Percentiles rank a stretch among this genome's conserved stretches.
Evolutionary conservation across 1,140 invertebrate genomes (phyloP).

Genomic region (Agraylea sexmaculata): DNA sequence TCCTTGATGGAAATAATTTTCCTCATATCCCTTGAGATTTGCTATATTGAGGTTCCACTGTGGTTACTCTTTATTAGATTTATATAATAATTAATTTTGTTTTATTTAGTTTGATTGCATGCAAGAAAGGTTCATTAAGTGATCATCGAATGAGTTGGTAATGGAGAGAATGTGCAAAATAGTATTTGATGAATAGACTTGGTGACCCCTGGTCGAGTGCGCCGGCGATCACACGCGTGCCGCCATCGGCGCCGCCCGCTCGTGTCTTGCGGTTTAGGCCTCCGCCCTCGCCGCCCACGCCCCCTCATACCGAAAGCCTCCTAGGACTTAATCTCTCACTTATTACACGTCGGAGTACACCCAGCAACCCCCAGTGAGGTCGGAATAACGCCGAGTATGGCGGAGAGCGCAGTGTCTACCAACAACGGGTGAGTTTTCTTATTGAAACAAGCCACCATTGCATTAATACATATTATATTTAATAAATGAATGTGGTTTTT

Average conservation of each 20-base stretch:
- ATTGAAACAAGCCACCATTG: not conserved
- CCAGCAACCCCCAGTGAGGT: not conserved
- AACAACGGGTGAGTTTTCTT: not conserved
- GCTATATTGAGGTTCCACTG: too few relatives aligned
- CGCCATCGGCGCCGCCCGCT: constrained; percentile 19
- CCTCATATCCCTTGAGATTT: too few relatives aligned
- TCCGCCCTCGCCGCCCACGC: not conserved
- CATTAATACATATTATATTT: not conserved
- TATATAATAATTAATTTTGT: too few relatives aligned
- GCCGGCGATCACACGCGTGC: constrained; percentile 19
- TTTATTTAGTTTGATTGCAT: too few relatives aligned
- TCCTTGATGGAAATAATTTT: too few relatives aligned
- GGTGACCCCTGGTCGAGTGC: too few relatives aligned
- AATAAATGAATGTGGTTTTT: not conserved
- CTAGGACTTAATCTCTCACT: not conserved
- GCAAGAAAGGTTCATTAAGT: too few relatives aligned
- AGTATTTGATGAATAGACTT: too few relatives aligned
- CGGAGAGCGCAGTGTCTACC: too few relatives aligned
- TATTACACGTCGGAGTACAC: constrained; percentile 4
- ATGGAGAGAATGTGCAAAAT: too few relatives aligned
- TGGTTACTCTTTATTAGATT: too few relatives aligned
- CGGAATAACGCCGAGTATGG: not conserved
- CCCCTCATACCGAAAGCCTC: not conserved
- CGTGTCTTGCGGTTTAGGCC: constrained; percentile 11
- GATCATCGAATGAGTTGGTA: too few relatives aligned